phyloP scores from a whole-genome alignment of 1,140 invertebrate species.

The Zaprionus gabonicus region DNA sequence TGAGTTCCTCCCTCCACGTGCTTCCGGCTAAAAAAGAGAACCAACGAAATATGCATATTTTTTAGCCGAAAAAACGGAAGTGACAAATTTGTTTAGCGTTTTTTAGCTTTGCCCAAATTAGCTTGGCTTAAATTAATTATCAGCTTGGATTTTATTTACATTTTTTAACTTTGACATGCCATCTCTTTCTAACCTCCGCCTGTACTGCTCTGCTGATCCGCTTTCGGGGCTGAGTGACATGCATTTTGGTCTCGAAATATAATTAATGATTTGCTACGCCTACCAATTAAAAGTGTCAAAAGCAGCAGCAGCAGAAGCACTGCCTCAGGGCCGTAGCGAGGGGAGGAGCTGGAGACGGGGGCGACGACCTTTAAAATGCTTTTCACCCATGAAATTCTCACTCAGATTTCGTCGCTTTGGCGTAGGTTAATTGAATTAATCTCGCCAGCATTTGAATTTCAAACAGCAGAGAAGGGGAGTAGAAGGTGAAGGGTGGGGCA shows the following conservation, averaged over 20 bases:
- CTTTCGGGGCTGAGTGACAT: conserved; percentile 50
- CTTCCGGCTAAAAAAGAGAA: not conserved
- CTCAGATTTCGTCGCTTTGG: conserved; percentile 42
- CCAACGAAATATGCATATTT: not conserved
- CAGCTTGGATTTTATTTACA: not conserved
- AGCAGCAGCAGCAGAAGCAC: conserved; percentile 46
- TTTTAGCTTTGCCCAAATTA: conserved; percentile 11
- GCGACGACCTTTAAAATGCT: conserved; percentile 39
- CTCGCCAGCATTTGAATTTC: conserved; percentile 60
- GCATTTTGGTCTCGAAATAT: conserved; percentile 68
- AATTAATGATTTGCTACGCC: conserved; percentile 79
- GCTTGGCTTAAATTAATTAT: conserved; percentile 25
- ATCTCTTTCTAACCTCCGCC: not conserved
- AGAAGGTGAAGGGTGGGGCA: conserved; percentile 12
- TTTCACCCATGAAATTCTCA: conserved; percentile 35
- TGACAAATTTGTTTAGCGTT: conserved; percentile 1
- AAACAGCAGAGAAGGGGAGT: conserved; percentile 27
- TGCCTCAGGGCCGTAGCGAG: conserved; percentile 46
- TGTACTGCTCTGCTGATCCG: not conserved
- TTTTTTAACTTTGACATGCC: conserved; percentile 21
- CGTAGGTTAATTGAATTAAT: conserved; percentile 76
- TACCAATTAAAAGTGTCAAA: conserved; percentile 77
- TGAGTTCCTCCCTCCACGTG: not conserved
- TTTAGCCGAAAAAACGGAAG: conserved; percentile 2
- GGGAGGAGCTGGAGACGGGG: not conserved